Percentiles rank a stretch among this genome's conserved stretches.
phyloP scores from a whole-genome alignment of 92 coral and sea anemone species.

The Zoanthus solanderi region DNA sequence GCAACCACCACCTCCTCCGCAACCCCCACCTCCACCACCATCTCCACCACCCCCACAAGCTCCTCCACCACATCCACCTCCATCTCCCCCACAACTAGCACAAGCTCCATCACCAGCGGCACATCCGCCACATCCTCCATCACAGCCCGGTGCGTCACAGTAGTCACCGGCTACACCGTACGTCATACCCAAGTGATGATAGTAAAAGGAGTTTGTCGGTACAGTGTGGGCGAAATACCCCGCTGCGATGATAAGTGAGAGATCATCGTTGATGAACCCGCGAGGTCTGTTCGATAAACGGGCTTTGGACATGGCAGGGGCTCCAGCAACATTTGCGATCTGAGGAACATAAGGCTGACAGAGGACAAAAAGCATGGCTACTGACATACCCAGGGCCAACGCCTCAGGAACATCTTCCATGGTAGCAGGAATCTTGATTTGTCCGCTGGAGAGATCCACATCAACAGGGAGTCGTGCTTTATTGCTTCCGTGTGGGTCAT shows the following conservation, averaged over 20 bases:
- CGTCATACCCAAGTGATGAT: background rate
- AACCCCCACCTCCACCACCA: conserved; percentile 30
- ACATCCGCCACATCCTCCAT: conserved; percentile 52
- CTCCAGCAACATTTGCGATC: background rate
- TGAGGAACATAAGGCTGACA: conserved; percentile 68
- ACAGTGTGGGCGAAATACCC: conserved; percentile 64
- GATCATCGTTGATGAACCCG: conserved; percentile 44
- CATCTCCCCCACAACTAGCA: conserved; percentile 14
- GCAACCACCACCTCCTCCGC: conserved; percentile 39
- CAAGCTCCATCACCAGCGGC: conserved; percentile 39
- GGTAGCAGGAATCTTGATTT: conserved; percentile 53
- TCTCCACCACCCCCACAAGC: conserved; percentile 27
- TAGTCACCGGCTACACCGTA: conserved; percentile 27
- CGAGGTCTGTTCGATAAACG: conserved; percentile 44
- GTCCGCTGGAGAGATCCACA: conserved; percentile 54
- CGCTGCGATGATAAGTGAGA: conserved; percentile 59
- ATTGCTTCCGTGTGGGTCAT: conserved; percentile 7
- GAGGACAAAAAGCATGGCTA: conserved; percentile 73
- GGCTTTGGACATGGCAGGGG: conserved; percentile 37
- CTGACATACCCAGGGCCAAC: conserved; percentile 74
- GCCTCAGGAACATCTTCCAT: conserved; percentile 76
- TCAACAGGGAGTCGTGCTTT: background rate
- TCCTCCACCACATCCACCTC: conserved; percentile 38
- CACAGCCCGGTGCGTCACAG: conserved; percentile 33
- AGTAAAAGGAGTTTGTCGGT: conserved; percentile 58